phyloP scores from a whole-genome alignment of 2,113 vertebrate species.

The Micromys minutus region DNA sequence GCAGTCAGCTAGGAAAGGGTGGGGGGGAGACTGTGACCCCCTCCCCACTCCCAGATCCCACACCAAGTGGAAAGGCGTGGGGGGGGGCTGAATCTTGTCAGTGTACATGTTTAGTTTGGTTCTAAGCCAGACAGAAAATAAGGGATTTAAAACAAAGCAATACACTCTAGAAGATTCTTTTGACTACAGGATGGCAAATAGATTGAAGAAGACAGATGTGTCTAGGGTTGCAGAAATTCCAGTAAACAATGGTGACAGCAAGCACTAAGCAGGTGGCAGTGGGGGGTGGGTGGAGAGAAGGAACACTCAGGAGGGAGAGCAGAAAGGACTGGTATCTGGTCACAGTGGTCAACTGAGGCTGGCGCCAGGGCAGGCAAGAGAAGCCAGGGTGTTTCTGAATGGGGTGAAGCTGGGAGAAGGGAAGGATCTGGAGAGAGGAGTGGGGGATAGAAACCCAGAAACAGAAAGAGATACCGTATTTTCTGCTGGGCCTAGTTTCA shows the following conservation, averaged over 20 bases:
- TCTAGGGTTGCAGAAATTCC: neutral
- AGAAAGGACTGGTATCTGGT: neutral
- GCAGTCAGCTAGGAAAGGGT: neutral
- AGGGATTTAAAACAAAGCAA: neutral
- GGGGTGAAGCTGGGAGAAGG: neutral
- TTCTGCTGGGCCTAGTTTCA: constrained; percentile 23
- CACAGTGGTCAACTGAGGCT: neutral
- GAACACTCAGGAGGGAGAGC: neutral
- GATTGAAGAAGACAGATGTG: neutral
- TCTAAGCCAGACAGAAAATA: neutral
- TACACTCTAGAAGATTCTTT: constrained; percentile 8
- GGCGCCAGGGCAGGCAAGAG: neutral
- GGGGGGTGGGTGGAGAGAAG: no score
- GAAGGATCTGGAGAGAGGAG: neutral
- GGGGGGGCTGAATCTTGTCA: neutral
- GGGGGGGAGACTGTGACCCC: neutral
- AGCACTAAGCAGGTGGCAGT: neutral
- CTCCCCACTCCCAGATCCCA: neutral
- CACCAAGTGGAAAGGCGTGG: neutral
- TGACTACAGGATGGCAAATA: neutral
- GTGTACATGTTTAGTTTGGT: neutral
- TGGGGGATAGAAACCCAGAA: constrained; percentile 24
- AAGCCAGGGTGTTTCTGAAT: neutral
- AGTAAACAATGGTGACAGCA: neutral
- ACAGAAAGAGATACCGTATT: constrained; percentile 55